phyloP scores from a whole-genome alignment of 2,797 vertebrate species.

The Heliangelus exortis region DNA sequence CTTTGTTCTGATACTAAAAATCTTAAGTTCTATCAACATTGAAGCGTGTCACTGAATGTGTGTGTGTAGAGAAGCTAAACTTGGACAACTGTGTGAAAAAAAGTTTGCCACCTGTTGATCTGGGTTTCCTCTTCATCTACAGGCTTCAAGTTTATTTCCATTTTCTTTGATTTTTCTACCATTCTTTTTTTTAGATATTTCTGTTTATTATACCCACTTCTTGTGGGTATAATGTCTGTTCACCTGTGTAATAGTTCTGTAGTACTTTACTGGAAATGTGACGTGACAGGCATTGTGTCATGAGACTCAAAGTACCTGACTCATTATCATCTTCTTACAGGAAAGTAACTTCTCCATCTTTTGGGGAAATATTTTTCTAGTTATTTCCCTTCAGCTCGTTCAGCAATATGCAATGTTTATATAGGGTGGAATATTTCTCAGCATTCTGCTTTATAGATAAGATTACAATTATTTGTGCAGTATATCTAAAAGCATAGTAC shows the following conservation, averaged over 20 bases:
- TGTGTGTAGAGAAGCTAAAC: not conserved
- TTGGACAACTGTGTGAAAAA: not conserved
- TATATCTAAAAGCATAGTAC: not conserved
- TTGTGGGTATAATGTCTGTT: not conserved
- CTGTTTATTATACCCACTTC: not conserved
- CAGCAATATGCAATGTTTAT: not conserved
- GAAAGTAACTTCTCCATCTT: not conserved
- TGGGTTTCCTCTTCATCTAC: not conserved
- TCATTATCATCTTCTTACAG: not conserved
- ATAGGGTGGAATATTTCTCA: not conserved
- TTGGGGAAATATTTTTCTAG: not conserved
- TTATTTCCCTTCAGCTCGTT: not conserved
- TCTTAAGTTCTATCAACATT: not conserved
- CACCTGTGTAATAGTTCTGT: not conserved
- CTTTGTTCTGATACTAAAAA: not conserved
- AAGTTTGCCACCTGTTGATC: not conserved
- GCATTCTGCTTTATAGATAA: conserved; percentile 17
- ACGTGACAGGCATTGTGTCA: accelerated
- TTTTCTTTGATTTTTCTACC: not conserved
- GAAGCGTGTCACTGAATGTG: not conserved
- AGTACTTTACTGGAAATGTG: not conserved
- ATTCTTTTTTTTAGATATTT: not conserved
- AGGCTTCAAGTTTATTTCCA: not conserved
- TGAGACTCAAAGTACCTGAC: not conserved
- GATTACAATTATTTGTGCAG: conserved; percentile 1